Percentiles rank a stretch among this genome's conserved stretches.
Evolutionary conservation across 2,113 vertebrate species (phyloP).

Genomic region (Notothenia rossii): DNA sequence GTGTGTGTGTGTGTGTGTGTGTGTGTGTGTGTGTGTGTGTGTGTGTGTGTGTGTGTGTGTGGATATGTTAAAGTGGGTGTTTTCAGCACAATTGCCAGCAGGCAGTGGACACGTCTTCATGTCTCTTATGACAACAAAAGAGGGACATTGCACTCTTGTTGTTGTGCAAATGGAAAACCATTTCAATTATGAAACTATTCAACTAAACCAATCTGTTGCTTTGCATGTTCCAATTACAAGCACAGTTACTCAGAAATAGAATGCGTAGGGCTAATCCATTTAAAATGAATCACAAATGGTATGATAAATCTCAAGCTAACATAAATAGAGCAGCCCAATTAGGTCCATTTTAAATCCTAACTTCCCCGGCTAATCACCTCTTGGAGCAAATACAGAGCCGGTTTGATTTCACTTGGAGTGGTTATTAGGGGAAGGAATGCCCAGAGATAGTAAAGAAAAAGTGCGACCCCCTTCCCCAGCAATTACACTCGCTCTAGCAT

Average conservation of each 20-base stretch:
- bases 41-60: too few relatives aligned
- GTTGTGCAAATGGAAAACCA: constrained; percentile 60
- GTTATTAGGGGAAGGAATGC: constrained; percentile 86
- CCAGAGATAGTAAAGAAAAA: constrained; percentile 85
- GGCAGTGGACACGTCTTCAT: constrained; percentile 44
- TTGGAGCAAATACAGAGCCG: constrained; percentile 83
- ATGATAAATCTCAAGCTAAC: constrained; percentile 83
- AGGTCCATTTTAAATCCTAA: constrained; percentile 83
- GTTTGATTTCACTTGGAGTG: constrained; percentile 85
- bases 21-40: neutral
- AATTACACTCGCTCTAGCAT: constrained; percentile 90
- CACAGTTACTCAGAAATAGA: constrained; percentile 62
- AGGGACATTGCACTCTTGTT: constrained; percentile 48
- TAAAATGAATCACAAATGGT: constrained; percentile 67
- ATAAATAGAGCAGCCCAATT: constrained; percentile 84
- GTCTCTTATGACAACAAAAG: constrained; percentile 37
- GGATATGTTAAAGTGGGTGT: too few relatives aligned
- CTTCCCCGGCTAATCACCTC: constrained; percentile 86
- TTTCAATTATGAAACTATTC: constrained; percentile 69
- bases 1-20: neutral
- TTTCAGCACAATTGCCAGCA: constrained; percentile 45
- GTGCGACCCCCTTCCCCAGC: constrained; percentile 79
- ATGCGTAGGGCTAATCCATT: constrained; percentile 62
- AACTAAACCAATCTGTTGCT: constrained; percentile 56
- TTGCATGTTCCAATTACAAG: constrained; percentile 58